Percentiles rank a stretch among this genome's conserved stretches.
phyloP scores from a whole-genome alignment of 2,797 vertebrate genomes.

The Dermochelys coriacea region DNA sequence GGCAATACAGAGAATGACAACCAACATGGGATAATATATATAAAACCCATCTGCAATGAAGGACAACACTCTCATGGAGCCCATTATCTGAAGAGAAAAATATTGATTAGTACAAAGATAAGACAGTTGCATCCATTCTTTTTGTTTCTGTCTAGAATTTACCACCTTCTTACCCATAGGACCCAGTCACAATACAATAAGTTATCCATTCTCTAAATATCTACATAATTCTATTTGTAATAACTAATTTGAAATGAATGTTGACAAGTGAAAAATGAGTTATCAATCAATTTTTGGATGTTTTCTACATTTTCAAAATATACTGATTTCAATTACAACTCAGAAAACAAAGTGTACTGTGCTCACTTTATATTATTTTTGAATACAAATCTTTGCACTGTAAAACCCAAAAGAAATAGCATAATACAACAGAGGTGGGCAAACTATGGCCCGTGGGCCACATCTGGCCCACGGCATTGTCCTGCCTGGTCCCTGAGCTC shows the following conservation, averaged over 20 bases:
- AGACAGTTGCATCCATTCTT: not conserved
- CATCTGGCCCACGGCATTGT: too few species aligned
- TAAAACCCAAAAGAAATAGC: too few species aligned
- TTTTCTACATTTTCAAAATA: too few species aligned
- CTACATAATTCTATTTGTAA: not conserved
- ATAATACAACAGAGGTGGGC: not conserved
- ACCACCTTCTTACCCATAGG: not conserved
- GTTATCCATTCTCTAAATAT: not conserved
- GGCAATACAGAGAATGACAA: conserved; percentile 96
- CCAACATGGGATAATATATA: conserved; percentile 98
- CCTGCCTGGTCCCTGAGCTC: too few species aligned
- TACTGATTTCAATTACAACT: too few species aligned
- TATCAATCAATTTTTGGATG: not conserved
- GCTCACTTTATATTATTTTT: too few species aligned
- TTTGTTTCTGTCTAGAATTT: not conserved
- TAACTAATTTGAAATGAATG: not conserved
- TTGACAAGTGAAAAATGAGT: not conserved
- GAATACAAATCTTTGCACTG: too few species aligned
- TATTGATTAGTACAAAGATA: not conserved
- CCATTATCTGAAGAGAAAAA: conserved; percentile 91
- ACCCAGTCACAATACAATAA: not conserved
- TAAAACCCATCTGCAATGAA: conserved; percentile 98
- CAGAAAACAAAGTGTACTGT: too few species aligned
- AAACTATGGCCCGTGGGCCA: too few species aligned
- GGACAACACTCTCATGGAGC: conserved; percentile 95